phyloP scores from a whole-genome alignment of 2,797 vertebrate genomes.

The Vireo griseus region DNA sequence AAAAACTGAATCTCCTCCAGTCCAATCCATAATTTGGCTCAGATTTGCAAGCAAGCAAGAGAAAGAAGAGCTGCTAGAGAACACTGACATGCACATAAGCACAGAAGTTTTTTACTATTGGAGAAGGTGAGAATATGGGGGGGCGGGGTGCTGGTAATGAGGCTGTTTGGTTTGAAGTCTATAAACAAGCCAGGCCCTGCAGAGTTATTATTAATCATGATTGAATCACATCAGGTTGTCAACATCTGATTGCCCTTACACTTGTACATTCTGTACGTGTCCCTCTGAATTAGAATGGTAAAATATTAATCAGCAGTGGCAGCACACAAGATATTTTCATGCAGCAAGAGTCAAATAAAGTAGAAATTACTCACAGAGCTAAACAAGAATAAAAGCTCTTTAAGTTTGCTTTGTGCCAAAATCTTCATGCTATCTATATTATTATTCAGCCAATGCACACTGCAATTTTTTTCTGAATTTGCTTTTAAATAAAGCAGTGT shows the following conservation, averaged over 20 bases:
- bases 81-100: not conserved
- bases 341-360: not conserved
- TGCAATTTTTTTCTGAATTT: not conserved
- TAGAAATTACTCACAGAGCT: not conserved
- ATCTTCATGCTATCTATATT: not conserved
- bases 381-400: not conserved
- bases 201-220: not conserved
- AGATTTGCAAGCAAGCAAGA: not conserved
- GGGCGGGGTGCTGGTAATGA: accelerated
- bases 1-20: not conserved
- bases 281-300: not conserved
- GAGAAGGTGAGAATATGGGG: not conserved
- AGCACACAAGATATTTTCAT: not conserved
- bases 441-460: not conserved
- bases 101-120: not conserved
- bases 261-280: not conserved
- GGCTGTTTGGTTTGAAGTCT: not conserved
- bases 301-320: not conserved
- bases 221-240: not conserved
- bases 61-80: not conserved
- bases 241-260: not conserved
- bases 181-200: not conserved
- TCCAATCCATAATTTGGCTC: not conserved
- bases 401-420: not conserved
- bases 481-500: not conserved